Conservation (phyloP, 2,797 vertebrate genomes). For the Chanos chanos region DNA sequence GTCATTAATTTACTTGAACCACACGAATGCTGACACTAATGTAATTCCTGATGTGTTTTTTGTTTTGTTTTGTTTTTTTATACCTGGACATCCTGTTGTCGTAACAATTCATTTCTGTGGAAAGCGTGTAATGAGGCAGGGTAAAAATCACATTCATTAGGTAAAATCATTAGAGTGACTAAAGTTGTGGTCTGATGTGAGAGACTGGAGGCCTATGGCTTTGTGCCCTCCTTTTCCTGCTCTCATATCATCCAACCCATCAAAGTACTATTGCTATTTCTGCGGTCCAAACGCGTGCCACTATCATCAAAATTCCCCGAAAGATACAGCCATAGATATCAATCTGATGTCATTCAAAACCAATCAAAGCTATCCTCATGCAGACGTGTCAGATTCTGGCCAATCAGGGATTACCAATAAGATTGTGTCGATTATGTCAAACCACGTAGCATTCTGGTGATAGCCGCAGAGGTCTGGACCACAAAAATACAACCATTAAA, state of each 20-base stretch:
- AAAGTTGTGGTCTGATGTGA: constrained; percentile 42
- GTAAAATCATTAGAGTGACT: constrained; percentile 28
- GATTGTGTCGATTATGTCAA: too few species aligned
- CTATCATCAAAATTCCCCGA: constrained; percentile 14
- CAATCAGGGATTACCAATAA: too few species aligned
- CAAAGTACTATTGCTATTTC: background rate
- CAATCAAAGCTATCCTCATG: too few species aligned
- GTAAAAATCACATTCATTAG: constrained; percentile 48
- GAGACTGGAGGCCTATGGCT: constrained; percentile 63
- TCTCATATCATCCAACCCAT: constrained; percentile 1
- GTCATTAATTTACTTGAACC: too few species aligned
- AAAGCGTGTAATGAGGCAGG: constrained; percentile 10
- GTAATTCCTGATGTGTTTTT: background rate
- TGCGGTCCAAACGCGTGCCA: constrained; percentile 17
- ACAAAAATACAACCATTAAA: constrained; percentile 24
- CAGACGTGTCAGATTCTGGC: too few species aligned
- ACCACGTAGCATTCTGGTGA: constrained; percentile 15
- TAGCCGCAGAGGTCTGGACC: constrained; percentile 24
- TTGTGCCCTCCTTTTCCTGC: constrained; percentile 9
- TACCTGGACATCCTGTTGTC: constrained; percentile 5
- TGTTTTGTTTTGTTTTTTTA: background rate
- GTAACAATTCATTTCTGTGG: constrained; percentile 18
- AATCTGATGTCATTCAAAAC: too few species aligned
- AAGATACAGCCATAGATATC: background rate
- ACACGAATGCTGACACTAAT: too few species aligned